phyloP scores from a whole-genome alignment of 1,140 invertebrate genomes.

The Riptortus pedestris region DNA sequence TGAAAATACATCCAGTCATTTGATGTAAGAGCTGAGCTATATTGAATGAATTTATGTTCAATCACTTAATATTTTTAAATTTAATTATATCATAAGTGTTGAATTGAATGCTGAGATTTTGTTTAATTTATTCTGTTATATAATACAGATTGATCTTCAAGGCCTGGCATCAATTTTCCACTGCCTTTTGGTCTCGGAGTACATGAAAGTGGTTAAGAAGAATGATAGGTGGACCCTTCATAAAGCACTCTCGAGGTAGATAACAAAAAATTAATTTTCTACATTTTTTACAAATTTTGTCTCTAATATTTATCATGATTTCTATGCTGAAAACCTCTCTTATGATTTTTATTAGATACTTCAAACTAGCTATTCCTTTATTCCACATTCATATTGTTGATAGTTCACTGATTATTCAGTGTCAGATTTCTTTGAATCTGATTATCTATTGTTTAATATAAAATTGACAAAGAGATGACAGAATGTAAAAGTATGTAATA shows the following conservation, averaged over 20 bases:
- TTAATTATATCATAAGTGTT: too few relatives aligned
- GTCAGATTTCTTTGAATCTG: not conserved
- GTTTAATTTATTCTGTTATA: not conserved
- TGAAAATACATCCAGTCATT: too few relatives aligned
- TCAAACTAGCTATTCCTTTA: not conserved
- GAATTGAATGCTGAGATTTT: too few relatives aligned
- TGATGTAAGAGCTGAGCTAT: too few relatives aligned
- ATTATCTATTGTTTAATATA: too few relatives aligned
- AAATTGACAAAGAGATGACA: too few relatives aligned
- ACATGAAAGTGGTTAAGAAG: conserved; percentile 67
- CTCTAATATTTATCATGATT: not conserved
- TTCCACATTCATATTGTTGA: not conserved
- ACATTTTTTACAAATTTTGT: not conserved
- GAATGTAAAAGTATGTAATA: too few relatives aligned
- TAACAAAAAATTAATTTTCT: not conserved
- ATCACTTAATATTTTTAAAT: too few relatives aligned
- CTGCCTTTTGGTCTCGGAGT: conserved; percentile 72
- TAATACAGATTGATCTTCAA: conserved; percentile 63
- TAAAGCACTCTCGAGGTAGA: conserved; percentile 51
- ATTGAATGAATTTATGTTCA: too few relatives aligned
- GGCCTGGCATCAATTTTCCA: conserved; percentile 77
- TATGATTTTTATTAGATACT: not conserved
- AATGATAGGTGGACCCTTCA: conserved; percentile 54
- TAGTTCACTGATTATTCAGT: not conserved
- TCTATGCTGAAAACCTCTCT: not conserved